Base-by-base conservation (phyloP, 2,888 invertebrate species). In the Diaperis boleti region DNA sequence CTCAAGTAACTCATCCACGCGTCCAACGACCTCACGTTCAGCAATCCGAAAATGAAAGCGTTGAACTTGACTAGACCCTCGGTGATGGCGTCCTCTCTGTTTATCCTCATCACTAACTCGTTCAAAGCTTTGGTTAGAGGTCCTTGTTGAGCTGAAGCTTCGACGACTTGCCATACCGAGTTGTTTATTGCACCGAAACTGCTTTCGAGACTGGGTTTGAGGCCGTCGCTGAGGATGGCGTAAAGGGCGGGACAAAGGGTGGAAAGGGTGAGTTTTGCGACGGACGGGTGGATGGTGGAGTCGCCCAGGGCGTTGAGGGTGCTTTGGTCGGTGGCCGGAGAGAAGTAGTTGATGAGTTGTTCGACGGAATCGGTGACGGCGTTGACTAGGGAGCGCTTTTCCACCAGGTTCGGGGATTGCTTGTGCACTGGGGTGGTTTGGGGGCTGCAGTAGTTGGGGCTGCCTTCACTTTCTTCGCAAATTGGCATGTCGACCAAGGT, bases 131-230 rank as follows among this genome's bases (percentile, higher is more conserved):
- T 89, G 4, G 94, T 92, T 64, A 94, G 88, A 7, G 92, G 92
- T 47, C 92, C 95, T 84, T 92, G 91, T 79, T 94, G 92, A 8
- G 94, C 91, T 5, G 94, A 92, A 26, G 92, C 91, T 82, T 95
- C 94, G 3, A 94, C 91, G 69, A 95, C 91, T 82, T 92, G 91
- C 95, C 95, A 95, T 49, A 94, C 92, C 4, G 92, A 92, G 78
- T 95, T 93, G 70, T 89, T 88, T 50, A 94, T 91, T 11, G 91
- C 89, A 35, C 95, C 95, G 77, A 95, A 95, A 31, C 94, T 89
- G 3, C 94, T 93, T 77, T 92, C 90, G 52, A 94, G 85, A 69
- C 86, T 88, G 26, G 92, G 90, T 77, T 91, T 91, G 13, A 96
- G 85, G 1, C 95, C 95, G 78, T 96, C 94, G 71, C 91, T 89